Evolutionary conservation across 1,140 invertebrate species (phyloP).

Genomic region (Bombus polaris): DNA sequence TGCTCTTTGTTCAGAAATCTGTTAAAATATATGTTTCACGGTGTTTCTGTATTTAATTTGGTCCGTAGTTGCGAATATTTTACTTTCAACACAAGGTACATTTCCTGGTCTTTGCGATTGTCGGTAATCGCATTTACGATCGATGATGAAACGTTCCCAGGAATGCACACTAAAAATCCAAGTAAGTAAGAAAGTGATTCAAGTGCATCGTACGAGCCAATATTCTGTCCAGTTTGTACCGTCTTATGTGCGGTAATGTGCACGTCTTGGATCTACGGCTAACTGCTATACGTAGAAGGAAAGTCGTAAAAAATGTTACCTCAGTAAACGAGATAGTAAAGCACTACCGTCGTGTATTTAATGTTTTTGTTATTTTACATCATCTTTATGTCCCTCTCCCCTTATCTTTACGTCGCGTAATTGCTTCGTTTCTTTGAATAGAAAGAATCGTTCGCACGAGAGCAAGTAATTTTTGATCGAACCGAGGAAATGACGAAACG

Average conservation of each 20-base stretch:
- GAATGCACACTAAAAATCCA: background rate
- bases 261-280: background rate
- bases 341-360: background rate
- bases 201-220: constrained; percentile 1
- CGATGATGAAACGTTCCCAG: background rate
- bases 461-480: background rate
- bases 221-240: background rate
- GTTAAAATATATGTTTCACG: background rate
- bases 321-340: constrained; percentile 12
- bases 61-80: background rate
- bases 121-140: no score
- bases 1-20: background rate
- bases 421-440: background rate
- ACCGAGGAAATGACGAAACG: no score
- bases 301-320: constrained; percentile 28
- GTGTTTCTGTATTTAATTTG: background rate
- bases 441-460: background rate
- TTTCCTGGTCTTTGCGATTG: background rate
- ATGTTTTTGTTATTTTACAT: constrained; percentile 6
- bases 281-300: background rate
- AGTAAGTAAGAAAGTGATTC: constrained; percentile 8
- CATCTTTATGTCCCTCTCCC: background rate
- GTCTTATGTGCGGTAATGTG: background rate
- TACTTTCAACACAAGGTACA: background rate
- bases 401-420: background rate